Conservation (phyloP, 1,140 invertebrate genomes). For the Heliconius congener region DNA sequence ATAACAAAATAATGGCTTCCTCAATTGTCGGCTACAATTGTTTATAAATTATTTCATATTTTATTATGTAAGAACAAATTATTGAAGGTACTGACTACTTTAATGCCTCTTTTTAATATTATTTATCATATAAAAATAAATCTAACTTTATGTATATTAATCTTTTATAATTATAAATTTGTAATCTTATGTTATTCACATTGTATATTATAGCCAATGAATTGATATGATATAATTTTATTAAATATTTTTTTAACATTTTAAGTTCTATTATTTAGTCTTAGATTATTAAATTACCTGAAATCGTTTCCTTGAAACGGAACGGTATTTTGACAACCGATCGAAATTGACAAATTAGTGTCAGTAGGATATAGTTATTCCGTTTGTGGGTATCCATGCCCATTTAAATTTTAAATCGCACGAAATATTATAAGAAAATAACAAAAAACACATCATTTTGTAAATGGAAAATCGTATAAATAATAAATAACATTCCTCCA, state of each 20-base stretch:
- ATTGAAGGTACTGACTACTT: not conserved
- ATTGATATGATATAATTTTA: too few species aligned
- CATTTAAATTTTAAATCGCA: constrained; percentile 36
- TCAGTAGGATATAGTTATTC: constrained; percentile 54
- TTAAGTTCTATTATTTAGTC: not conserved
- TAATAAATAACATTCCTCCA: constrained; percentile 12
- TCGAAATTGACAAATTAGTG: constrained; percentile 54
- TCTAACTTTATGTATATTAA: too few species aligned
- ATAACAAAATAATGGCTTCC: constrained; percentile 15
- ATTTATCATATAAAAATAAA: too few species aligned
- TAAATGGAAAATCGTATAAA: constrained; percentile 26
- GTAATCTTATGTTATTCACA: too few species aligned
- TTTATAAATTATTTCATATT: not conserved
- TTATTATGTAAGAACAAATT: not conserved
- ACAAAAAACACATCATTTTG: not conserved
- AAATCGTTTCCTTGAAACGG: constrained; percentile 14
- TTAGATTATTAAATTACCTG: not conserved
- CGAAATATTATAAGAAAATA: constrained; percentile 1
- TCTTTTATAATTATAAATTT: too few species aligned
- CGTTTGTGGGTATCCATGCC: constrained; percentile 59
- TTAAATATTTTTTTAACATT: too few species aligned
- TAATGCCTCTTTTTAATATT: too few species aligned
- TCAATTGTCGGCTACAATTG: constrained; percentile 7
- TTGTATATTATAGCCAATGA: too few species aligned
- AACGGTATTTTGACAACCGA: constrained; percentile 44